phyloP scores from a whole-genome alignment of 2,888 invertebrate genomes.

The Diloba caeruleocephala region DNA sequence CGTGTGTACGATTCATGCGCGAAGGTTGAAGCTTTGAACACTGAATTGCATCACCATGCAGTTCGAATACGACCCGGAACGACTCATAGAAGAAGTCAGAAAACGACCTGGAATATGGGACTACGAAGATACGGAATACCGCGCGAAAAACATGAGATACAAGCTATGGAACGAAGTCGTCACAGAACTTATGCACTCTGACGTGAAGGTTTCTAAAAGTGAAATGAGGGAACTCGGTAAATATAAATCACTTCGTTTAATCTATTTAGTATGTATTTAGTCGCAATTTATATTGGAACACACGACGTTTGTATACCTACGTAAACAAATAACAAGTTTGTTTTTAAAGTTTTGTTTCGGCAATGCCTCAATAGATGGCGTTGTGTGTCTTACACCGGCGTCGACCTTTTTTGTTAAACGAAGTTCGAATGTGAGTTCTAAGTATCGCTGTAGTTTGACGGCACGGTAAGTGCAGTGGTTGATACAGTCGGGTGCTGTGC shows the following conservation, averaged over 20 bases:
- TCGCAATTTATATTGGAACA: slow-evolving; percentile 15
- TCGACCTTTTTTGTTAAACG: slow-evolving; percentile 15
- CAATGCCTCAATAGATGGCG: slow-evolving; percentile 49
- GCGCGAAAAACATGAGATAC: slow-evolving; percentile 69
- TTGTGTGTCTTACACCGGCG: slow-evolving; percentile 16
- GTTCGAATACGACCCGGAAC: slow-evolving; percentile 84
- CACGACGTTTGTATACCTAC: slow-evolving; percentile 3
- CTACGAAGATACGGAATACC: slow-evolving; percentile 73
- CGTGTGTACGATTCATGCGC: slow-evolving; percentile 62
- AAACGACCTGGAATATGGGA: slow-evolving; percentile 85
- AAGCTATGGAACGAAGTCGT: slow-evolving; percentile 80
- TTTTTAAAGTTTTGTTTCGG: slow-evolving; percentile 25
- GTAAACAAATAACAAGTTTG: slow-evolving; percentile 44
- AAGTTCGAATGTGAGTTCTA: slow-evolving; percentile 14
- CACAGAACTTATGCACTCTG: slow-evolving; percentile 72
- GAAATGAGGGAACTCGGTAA: slow-evolving; percentile 83
- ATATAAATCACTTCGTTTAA: slow-evolving; percentile 22
- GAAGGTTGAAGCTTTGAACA: slow-evolving; percentile 7
- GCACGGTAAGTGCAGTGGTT: too few relatives aligned
- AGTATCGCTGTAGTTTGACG: slow-evolving; percentile 2
- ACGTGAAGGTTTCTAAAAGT: slow-evolving; percentile 76
- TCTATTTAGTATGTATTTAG: slow-evolving; percentile 6
- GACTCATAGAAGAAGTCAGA: slow-evolving; percentile 78
- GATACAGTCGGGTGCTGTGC: too few relatives aligned
- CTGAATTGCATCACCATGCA: slow-evolving; percentile 63